A percentile compares a stretch with the other conserved stretches of the same genome.
These are phyloP conservation scores for Nothocercus julius DNA, from an alignment of 2,113 vertebrate species.

Conservation along the genomic window DNA sequence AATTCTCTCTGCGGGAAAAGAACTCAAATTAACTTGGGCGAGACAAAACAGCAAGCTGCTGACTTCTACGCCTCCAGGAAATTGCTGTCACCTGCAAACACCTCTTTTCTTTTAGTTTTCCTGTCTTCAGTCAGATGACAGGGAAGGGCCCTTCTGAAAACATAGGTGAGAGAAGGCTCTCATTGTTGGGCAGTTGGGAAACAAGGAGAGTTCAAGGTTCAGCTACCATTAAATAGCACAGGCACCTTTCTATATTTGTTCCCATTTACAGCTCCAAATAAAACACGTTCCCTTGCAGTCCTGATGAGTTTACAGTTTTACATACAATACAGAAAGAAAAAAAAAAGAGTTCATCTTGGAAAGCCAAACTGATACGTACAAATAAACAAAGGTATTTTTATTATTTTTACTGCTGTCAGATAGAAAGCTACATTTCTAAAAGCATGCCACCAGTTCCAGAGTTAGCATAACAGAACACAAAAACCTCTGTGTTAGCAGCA, in stretches of 20 bases:
- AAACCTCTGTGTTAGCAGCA: background rate
- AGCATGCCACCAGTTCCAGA: background rate
- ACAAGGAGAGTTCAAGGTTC: slow-evolving; percentile 4
- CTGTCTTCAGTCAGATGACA: fast-evolving
- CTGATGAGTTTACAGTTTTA: slow-evolving; percentile 19
- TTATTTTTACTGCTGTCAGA: background rate
- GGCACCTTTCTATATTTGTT: slow-evolving; percentile 48
- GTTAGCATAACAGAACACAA: background rate
- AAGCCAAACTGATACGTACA: background rate
- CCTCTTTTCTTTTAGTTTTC: background rate
- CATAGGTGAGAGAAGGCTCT: slow-evolving; percentile 27
- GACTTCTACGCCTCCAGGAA: background rate
- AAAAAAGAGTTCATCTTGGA: background rate
- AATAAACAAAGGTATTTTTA: background rate
- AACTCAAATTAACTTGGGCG: background rate
- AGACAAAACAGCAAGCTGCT: background rate
- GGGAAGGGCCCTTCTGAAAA: background rate
- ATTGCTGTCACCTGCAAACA: background rate
- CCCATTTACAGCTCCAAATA: slow-evolving; percentile 17
- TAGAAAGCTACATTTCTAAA: background rate
- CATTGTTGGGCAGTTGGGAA: slow-evolving; percentile 12
- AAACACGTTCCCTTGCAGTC: background rate
- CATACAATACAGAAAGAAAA: slow-evolving; percentile 26
- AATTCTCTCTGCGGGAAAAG: background rate
- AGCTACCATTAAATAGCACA: slow-evolving; percentile 43